phyloP scores from a whole-genome alignment of 2,113 vertebrate species.

The Petrocephalus microphthalmus region DNA sequence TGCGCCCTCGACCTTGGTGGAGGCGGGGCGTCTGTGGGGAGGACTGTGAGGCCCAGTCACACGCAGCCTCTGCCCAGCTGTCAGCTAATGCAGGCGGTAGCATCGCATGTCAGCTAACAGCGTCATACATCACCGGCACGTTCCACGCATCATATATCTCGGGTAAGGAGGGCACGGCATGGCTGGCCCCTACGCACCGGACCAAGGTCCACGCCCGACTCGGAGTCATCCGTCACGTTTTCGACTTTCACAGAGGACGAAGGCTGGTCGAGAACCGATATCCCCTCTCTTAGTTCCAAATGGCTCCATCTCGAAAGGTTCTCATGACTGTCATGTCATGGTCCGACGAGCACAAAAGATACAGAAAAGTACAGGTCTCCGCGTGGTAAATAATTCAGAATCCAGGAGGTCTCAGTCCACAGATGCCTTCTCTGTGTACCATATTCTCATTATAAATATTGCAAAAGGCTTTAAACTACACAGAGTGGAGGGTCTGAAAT shows the following conservation, averaged over 20 bases:
- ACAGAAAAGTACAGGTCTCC: conserved; percentile 18
- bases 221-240: not conserved
- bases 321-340: not conserved
- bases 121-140: not conserved
- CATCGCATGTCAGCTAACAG: not conserved
- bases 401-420: conserved; percentile 23
- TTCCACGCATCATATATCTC: not conserved
- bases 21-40: not conserved
- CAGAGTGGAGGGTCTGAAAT: not conserved
- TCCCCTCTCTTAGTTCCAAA: not conserved
- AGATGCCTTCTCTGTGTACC: not conserved
- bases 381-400: conserved; percentile 30
- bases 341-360: not conserved
- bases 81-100: not conserved
- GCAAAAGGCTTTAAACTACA: conserved; percentile 17
- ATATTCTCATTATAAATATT: conserved; percentile 24
- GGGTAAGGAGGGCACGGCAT: not conserved
- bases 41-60: not conserved
- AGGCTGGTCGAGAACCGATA: not conserved
- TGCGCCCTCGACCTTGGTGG: conserved; percentile 11
- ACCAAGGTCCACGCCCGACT: not conserved
- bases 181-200: not conserved
- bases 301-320: not conserved
- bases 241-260: conserved; percentile 5
- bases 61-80: not conserved